phyloP scores from a whole-genome alignment of 2,113 vertebrate genomes.

The Heterochromis multidens region DNA sequence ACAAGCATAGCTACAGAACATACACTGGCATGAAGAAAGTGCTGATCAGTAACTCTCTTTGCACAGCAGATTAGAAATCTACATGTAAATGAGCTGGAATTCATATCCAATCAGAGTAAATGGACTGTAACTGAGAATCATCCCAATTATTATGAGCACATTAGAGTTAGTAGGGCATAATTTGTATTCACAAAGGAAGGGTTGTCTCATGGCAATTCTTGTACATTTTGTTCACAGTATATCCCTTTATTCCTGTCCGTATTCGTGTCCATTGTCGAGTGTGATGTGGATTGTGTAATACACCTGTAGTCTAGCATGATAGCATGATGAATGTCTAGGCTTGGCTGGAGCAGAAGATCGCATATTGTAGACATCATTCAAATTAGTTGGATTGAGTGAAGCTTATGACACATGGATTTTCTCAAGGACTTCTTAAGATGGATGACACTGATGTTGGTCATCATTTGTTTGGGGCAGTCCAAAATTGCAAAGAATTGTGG shows the following conservation, averaged over 20 bases:
- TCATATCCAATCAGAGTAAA: constrained; percentile 25
- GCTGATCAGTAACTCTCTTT: not conserved
- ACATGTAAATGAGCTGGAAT: constrained; percentile 28
- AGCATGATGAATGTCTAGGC: not conserved
- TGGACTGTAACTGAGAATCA: constrained; percentile 23
- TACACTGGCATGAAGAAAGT: not conserved
- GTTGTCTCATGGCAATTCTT: not conserved
- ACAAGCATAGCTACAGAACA: not conserved
- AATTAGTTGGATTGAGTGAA: not conserved
- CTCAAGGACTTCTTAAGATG: not conserved
- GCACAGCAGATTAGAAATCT: not conserved
- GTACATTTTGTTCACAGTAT: not conserved
- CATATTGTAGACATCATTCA: not conserved
- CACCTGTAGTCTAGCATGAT: not conserved
- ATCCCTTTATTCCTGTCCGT: not conserved
- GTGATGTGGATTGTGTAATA: not conserved
- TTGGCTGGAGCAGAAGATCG: not conserved
- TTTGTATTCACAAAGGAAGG: constrained; percentile 23
- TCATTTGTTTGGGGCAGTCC: not conserved
- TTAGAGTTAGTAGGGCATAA: constrained; percentile 1
- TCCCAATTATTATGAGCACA: constrained; percentile 19
- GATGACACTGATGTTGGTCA: not conserved
- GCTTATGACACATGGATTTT: not conserved
- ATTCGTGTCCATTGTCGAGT: not conserved
- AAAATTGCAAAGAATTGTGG: not conserved